Base-by-base conservation (phyloP, 2,888 invertebrate genomes). In the Drosophila antonietae region DNA sequence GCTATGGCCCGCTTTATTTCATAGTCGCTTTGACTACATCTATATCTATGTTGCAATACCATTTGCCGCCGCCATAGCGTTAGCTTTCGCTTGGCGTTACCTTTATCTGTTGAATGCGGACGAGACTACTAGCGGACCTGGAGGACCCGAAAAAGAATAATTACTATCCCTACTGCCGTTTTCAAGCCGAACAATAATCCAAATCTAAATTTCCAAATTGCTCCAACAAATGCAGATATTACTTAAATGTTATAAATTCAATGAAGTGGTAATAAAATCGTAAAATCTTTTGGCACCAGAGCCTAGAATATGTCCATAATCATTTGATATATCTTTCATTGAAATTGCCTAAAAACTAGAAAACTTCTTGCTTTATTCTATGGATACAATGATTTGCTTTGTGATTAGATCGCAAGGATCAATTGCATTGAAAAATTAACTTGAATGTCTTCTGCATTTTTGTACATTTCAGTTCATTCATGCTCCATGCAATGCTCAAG, bases 11-110 rank as follows among this genome's bases (percentile, higher is more conserved):
- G 80, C 73, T 0, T 7, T 81, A 14, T 18, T 44, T 0, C 35
- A n/a, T 0, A 0, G 6, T 0, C 0, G 31, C 7, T 80, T 10
- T 15, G 18, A 39, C 0, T 2, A 64, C 18, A 3, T 76, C 0
- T 80, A 55, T 15, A 20, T 81, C 0, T 65, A 39, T 9, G 1
- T 58, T 1, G 18, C 5, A 1, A 12, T 80, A 0, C 80, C 80
- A 3, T 15, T 49, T 0, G 0, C 59, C 1, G 46, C 76, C 0
- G 28, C 76, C 0, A 10, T 51, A 7, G 0, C 66, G 0, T 6
- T 76, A 5, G 55, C 62, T 1, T 0, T 67, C 0, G 9, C 18
- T 2, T 83, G 83, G 80, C 73, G 76, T 3, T 80, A 49, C 6
- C 8, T 82, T 5, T 66, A 51, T 8, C 1, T 62, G 12, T n/a